Conservation (phyloP, 2,113 vertebrate genomes). For the Pteropus alecto region DNA sequence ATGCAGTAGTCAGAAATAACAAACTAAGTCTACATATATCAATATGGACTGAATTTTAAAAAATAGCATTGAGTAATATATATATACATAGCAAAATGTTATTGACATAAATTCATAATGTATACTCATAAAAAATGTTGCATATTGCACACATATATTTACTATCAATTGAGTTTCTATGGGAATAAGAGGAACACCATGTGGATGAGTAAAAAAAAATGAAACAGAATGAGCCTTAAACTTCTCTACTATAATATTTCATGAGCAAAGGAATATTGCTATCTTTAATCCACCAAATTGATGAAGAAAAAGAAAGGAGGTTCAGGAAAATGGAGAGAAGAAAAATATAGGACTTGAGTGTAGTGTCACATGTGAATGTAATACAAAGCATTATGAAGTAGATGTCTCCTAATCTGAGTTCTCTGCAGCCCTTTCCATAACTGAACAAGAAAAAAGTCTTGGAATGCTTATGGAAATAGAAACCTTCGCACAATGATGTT, state of each 20-base stretch:
- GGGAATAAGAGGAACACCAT: neutral
- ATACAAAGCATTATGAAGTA: no score
- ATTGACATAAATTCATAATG: neutral
- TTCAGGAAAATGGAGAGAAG: neutral
- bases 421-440: no score
- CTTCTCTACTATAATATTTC: neutral
- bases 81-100: neutral
- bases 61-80: neutral
- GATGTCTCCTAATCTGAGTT: no score
- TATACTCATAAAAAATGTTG: neutral
- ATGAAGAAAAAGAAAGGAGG: neutral
- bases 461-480: no score
- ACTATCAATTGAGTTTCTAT: neutral
- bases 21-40: neutral
- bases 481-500: no score
- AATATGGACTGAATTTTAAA: neutral
- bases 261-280: neutral
- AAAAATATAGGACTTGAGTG: no score
- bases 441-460: no score
- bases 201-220: neutral
- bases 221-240: neutral
- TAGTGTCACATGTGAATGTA: no score
- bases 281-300: no score
- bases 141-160: neutral
- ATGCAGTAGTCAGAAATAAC: neutral